Conservation (phyloP, 2,113 vertebrate species). For the Girardinichthys multiradiatus region DNA sequence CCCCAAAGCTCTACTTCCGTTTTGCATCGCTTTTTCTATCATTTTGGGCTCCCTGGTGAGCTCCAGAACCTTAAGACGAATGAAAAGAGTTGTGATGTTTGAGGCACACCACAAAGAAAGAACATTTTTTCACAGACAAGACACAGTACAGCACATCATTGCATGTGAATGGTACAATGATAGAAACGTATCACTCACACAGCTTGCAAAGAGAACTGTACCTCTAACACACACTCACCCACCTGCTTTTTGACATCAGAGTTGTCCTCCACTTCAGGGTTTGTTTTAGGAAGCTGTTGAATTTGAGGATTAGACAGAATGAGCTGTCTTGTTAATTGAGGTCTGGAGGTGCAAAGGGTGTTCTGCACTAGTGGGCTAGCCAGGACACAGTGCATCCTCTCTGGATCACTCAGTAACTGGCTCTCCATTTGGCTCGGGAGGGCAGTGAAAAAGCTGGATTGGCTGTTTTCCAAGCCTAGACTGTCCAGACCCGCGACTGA, state of each 20-base stretch:
- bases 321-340: slow-evolving; percentile 45
- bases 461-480: slow-evolving; percentile 24
- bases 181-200: neutral
- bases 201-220: neutral
- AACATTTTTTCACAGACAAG: no score
- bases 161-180: neutral
- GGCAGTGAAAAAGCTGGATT: slow-evolving; percentile 30
- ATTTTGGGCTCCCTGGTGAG: slow-evolving; percentile 49
- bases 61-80: slow-evolving; percentile 43
- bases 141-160: no score
- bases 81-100: neutral
- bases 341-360: slow-evolving; percentile 43
- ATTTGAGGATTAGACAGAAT: slow-evolving; percentile 53
- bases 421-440: slow-evolving; percentile 55
- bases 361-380: slow-evolving; percentile 44
- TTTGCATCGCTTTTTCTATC: slow-evolving; percentile 34
- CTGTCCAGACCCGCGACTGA: slow-evolving; percentile 50
- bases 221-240: neutral
- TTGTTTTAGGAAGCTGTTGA: slow-evolving; percentile 54
- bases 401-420: slow-evolving; percentile 50
- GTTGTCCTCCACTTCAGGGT: slow-evolving; percentile 51
- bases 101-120: neutral
- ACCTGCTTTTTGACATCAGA: slow-evolving; percentile 43
- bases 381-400: slow-evolving; percentile 42
- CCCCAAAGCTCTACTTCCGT: slow-evolving; percentile 25